phyloP scores from a whole-genome alignment of 2,888 invertebrate species.

The Sepioteuthis lessoniana region DNA sequence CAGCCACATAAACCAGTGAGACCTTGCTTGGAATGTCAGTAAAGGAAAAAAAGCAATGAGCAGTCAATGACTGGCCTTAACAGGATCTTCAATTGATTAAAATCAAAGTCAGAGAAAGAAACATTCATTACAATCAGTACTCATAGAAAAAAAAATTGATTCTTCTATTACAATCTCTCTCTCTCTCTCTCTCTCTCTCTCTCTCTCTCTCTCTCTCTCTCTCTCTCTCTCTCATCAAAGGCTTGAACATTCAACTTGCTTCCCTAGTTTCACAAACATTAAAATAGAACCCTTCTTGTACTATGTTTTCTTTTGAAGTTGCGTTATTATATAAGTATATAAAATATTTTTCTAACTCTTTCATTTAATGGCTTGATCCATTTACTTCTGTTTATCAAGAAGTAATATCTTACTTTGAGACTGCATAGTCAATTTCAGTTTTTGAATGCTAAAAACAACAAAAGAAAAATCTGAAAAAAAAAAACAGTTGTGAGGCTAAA shows the following conservation, averaged over 20 bases:
- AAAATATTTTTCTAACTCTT: not conserved
- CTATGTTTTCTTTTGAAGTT: not conserved
- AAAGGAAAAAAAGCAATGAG: not conserved
- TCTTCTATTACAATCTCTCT: not conserved
- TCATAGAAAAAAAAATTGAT: not conserved
- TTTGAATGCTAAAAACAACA: not conserved
- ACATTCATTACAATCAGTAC: not conserved
- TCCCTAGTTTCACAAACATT: not conserved
- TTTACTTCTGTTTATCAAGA: not conserved
- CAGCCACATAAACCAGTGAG: not conserved
- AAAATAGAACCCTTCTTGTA: too few species aligned
- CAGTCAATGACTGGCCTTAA: not conserved
- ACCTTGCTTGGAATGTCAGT: not conserved
- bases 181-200: too few species aligned
- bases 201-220: not conserved
- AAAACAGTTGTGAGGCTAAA: not conserved
- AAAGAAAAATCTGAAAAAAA: not conserved
- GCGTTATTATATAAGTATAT: not conserved
- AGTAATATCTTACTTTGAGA: not conserved
- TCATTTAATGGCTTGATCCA: not conserved
- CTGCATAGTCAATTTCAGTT: not conserved
- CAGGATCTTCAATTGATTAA: not conserved
- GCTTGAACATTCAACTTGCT: not conserved
- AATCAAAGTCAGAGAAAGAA: slow-evolving; percentile 6
- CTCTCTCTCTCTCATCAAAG: not conserved